Conservation (phyloP, 2,888 invertebrate species). For the Latrodectus elegans region DNA sequence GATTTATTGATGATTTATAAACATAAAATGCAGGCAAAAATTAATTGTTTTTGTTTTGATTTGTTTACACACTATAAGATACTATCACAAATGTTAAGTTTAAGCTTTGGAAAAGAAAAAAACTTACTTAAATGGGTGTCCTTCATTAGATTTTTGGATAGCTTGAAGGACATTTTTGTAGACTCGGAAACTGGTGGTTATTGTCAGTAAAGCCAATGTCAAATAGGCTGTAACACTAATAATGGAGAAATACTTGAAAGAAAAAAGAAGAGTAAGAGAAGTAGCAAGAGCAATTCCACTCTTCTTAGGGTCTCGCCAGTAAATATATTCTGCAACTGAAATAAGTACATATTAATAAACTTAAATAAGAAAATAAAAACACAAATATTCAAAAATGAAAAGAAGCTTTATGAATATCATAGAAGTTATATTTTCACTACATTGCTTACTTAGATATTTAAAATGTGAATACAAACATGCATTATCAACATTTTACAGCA, state of each 20-base stretch:
- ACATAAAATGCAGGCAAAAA: too few species aligned
- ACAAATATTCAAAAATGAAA: not conserved
- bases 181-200: slow-evolving; percentile 93
- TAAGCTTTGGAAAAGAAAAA: not conserved
- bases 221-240: slow-evolving; percentile 96
- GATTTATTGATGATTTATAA: too few species aligned
- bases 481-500: too few species aligned
- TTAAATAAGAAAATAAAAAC: not conserved
- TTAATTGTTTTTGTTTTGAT: too few species aligned
- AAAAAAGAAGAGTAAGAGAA: slow-evolving; percentile 90
- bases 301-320: slow-evolving; percentile 97
- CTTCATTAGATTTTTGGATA: slow-evolving; percentile 94
- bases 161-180: slow-evolving; percentile 97
- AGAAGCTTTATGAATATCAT: not conserved
- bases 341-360: slow-evolving; percentile 1
- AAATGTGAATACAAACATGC: too few species aligned
- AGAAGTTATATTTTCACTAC: not conserved
- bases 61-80: not conserved
- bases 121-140: slow-evolving; percentile 96
- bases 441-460: too few species aligned
- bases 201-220: slow-evolving; percentile 88
- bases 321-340: slow-evolving; percentile 81
- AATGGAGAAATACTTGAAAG: slow-evolving; percentile 95
- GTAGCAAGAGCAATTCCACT: slow-evolving; percentile 95
- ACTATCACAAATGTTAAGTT: not conserved